Conservation (phyloP, 2,113 vertebrate genomes). For the Aphelocoma coerulescens region DNA sequence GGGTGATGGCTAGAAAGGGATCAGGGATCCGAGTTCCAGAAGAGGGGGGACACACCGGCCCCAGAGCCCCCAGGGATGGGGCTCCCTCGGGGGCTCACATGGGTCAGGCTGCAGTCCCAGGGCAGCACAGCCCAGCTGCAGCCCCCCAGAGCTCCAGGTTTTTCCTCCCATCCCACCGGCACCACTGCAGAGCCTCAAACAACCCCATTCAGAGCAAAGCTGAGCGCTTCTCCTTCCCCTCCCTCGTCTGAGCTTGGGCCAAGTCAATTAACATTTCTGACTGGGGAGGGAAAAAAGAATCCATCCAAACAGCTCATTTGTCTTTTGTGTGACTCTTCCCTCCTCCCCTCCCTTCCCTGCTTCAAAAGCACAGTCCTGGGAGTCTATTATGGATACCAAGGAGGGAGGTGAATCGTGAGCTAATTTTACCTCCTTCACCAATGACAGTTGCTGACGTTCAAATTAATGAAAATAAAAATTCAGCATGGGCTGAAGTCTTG, state of each 20-base stretch:
- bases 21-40: background rate
- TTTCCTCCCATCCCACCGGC: background rate
- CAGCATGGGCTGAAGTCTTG: slow-evolving; percentile 40
- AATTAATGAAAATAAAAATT: slow-evolving; percentile 63
- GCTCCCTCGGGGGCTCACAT: rapidly evolving
- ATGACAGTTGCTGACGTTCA: slow-evolving; percentile 50
- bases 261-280: slow-evolving; percentile 37
- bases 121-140: background rate
- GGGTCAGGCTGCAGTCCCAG: background rate
- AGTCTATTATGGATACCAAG: background rate
- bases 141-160: background rate
- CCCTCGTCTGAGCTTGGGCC: background rate
- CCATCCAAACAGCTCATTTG: slow-evolving; percentile 13
- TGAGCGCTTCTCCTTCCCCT: background rate
- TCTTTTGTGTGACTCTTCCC: slow-evolving; percentile 7
- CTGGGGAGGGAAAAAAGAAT: background rate
- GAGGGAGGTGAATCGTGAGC: slow-evolving; percentile 2
- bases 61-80: background rate
- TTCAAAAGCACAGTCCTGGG: slow-evolving; percentile 7
- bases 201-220: background rate
- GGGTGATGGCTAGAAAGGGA: rapidly evolving
- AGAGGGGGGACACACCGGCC: rapidly evolving
- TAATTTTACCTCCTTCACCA: slow-evolving; percentile 57
- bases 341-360: background rate
- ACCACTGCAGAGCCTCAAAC: background rate